A percentile compares a stretch with the other conserved stretches of the same genome.
Conservation (phyloP, 2,888 invertebrate species). For the Limnephilus lunatus region DNA sequence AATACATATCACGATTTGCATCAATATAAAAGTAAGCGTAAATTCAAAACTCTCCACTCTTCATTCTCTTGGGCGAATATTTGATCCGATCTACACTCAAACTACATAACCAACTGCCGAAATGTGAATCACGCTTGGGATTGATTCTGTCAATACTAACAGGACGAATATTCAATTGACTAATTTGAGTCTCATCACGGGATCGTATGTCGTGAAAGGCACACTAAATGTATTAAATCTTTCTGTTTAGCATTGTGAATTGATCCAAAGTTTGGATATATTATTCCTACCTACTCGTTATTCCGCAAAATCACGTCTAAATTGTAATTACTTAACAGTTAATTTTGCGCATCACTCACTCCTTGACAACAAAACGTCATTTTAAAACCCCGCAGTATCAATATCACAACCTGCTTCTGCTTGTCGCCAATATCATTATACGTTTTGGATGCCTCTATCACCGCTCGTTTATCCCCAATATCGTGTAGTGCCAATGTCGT, state of each 20-base stretch:
- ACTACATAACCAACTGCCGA: neutral
- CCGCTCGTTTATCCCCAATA: neutral
- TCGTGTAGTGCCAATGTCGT: neutral
- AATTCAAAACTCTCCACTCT: constrained; percentile 40
- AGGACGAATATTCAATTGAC: constrained; percentile 2
- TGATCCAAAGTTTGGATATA: neutral
- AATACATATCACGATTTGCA: constrained; percentile 28
- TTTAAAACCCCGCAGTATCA: neutral
- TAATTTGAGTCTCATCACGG: neutral
- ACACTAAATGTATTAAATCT: neutral
- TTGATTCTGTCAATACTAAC: neutral
- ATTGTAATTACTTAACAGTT: neutral
- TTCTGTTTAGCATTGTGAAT: neutral
- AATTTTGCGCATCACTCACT: neutral
- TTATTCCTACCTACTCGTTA: neutral
- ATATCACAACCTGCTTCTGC: neutral
- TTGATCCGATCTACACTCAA: neutral
- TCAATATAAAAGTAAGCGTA: constrained; percentile 49
- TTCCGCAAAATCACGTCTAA: neutral
- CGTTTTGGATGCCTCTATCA: neutral
- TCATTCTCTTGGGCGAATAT: constrained; percentile 25
- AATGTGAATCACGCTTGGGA: neutral
- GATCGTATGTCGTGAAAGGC: neutral
- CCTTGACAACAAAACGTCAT: neutral
- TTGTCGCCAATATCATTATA: neutral